Base-by-base conservation (phyloP, 2,797 vertebrate genomes). In the Meriones psammophilus region DNA sequence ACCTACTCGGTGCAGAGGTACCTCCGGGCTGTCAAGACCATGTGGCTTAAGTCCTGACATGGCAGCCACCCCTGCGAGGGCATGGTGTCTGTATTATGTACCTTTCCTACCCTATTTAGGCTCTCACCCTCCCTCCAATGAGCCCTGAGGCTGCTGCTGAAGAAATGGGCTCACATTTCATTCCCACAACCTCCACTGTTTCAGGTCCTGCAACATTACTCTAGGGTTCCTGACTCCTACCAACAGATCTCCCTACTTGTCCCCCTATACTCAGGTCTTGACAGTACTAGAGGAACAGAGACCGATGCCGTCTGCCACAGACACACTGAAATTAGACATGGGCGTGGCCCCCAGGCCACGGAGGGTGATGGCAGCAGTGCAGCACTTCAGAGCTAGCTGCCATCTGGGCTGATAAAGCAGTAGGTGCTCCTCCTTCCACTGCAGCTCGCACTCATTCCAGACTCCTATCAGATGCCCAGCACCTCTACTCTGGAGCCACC, bases 21-120 rank as follows among this genome's bases (percentile, higher is more conserved):
- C 20, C 26, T 62, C 66, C 20, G 20, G 36, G 84, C 73, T 46
- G 24, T 64, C 0, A 28, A 8, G 46, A 28, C 0, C 50, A 3
- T 9, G 0, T 1, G 46, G 13, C 68, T 8, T 17, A 14, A 8
- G 0, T 10, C 12, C 1, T 30, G 6, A 33, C 42, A 2, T 17
- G 71, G 50, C 1, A 36, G 79, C 12, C 3, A 50, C 30, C 20
- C n/a, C n/a, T 8, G 9, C 14, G 22, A 8, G 13, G 24, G 20
- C 15, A 73, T 39, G n/a, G 9, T 20, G n/a, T 6, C 20, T 5
- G 1, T 26, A n/a, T 18, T 24, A 7, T 8, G 15, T 3, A 33
- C 20, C n/a, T 50, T 50, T 46, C 56, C 33, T 5, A 18, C 39
- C 42, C 12, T 17, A 14, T 33, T 17, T 18, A 2, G 22, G 6